Evolutionary conservation across 2,113 vertebrate genomes (phyloP), one percentile per base, ranked within the genome.

Genomic region (Gracilinanus agilis): DNA sequence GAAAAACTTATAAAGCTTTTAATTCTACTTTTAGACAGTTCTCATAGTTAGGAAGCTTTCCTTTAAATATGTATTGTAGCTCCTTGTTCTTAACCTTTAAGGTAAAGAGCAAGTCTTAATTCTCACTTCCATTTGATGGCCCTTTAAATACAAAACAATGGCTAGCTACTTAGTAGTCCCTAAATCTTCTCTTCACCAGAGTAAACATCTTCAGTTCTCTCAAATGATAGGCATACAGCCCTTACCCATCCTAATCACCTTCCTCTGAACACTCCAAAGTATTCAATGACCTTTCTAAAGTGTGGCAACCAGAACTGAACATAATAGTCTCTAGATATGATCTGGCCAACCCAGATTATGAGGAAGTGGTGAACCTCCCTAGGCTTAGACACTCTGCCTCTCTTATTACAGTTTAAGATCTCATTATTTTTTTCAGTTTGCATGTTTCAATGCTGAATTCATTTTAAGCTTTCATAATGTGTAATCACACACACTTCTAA

Each of bases 181-280:
- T 93, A 56, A 92, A 13, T 91, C 90, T 95, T 95, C 53, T 91
- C 44, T 93, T 96, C 93, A 55, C 54, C 29, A 83, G 90, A 10
- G 55, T 90, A 58, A 93, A 53, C 4, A 49, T 75, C 34, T 9
- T 88, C 91, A 54, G 89, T 55, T 94, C 29, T 13, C 91, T 93
- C n/a, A 96, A 23, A 29, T 34, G 29, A 44, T 58, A 75, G 34
- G 91, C 54, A 55, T 29, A 24, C 67, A 88, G 93, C 54, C 54
- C 12, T 53, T 91, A 91, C 67, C 53, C 19, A 49, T 54, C 55
- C 54, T 53, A 34, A n/a, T 55, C 12, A 44, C 93, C 75, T 19
- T 94, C 88, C 93, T 93, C 44, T 92, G 90, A 89, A 91, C 83
- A 92, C 93, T 58, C 19, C 29, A 0, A 23, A 91, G 1, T 49